phyloP scores from a whole-genome alignment of 2,888 invertebrate genomes.

The Nomada hirtipes region DNA sequence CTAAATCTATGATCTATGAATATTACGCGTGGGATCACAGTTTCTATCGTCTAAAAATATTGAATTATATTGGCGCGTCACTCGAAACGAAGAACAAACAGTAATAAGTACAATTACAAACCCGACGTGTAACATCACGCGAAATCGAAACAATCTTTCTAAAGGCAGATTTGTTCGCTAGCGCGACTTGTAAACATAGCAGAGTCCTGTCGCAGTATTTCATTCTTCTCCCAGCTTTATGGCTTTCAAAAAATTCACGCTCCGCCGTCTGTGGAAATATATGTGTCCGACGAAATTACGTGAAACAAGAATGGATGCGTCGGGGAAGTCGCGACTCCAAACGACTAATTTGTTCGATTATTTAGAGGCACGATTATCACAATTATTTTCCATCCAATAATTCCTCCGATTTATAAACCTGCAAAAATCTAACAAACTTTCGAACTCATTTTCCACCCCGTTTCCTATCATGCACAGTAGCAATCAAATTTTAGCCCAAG shows the following conservation, averaged over 20 bases:
- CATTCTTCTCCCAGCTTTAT: background rate
- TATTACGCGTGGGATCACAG: background rate
- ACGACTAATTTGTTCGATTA: background rate
- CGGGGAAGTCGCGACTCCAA: background rate
- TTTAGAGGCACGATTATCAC: no score
- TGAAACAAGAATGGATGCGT: background rate
- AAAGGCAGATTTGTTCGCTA: background rate
- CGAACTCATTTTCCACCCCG: no score
- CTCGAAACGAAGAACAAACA: background rate
- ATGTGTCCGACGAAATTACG: background rate
- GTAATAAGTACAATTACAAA: constrained; percentile 38
- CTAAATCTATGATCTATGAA: no score
- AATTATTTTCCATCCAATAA: no score
- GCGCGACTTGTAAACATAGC: background rate
- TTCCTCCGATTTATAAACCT: background rate
- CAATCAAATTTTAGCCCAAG: no score
- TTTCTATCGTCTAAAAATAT: background rate
- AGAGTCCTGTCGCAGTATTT: background rate
- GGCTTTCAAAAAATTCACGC: background rate
- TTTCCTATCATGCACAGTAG: no score
- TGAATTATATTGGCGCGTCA: background rate
- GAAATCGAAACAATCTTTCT: constrained; percentile 16
- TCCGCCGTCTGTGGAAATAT: background rate
- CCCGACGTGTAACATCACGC: constrained; percentile 17
- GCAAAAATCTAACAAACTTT: no score